Base-by-base conservation (phyloP, 2,888 invertebrate genomes). In the Zhuqinia jingwanae region DNA sequence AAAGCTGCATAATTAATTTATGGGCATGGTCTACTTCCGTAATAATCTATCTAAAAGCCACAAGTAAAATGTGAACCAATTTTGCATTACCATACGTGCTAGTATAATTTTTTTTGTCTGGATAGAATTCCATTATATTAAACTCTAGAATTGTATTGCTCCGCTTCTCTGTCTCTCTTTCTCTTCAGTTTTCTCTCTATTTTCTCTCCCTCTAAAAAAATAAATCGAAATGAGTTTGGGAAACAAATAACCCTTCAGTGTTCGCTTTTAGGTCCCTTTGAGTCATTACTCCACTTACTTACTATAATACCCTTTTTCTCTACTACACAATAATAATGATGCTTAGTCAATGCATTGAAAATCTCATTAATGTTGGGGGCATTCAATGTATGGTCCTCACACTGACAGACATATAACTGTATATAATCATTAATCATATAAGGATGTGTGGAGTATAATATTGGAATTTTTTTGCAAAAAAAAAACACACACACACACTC, bases 1-100 rank as follows among this genome's bases (percentile, higher is more conserved):
- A n/a, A n/a, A 68, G 68, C 68, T 68, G 45, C 68, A 68, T 68
- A 68, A 68, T 68, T 68, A 68, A 68, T 68, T 68, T 68, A 68
- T 45, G 68, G 45, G 45, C 36, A 42, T 68, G 68, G 45, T 68
- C 68, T 68, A 68, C 68, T 68, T 68, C 68, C 42, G 68, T 25
- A 36, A 68, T 45, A 68, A 68, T 68, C 68, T 68, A 42, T 68
- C 68, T 68, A 68, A 68, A 68, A 68, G 68, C 68, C 45, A 42
- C 36, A 63, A 63, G 63, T 68, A 68, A 36, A n/a, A 68, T 68
- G 68, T 13, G 68, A 45, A 42, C 68, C 45, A 20, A 68, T 68
- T 68, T 63, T 1, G 15, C n/a, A 30, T 63, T 63, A n/a, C 30
- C n/a, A 27, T 63, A 63, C 63, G 25, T 63, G 3, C 30, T 50